These are phyloP conservation scores for Mimumesa dahlbomi DNA, from an alignment of 2,888 invertebrate genomes.

Conservation along the genomic window DNA sequence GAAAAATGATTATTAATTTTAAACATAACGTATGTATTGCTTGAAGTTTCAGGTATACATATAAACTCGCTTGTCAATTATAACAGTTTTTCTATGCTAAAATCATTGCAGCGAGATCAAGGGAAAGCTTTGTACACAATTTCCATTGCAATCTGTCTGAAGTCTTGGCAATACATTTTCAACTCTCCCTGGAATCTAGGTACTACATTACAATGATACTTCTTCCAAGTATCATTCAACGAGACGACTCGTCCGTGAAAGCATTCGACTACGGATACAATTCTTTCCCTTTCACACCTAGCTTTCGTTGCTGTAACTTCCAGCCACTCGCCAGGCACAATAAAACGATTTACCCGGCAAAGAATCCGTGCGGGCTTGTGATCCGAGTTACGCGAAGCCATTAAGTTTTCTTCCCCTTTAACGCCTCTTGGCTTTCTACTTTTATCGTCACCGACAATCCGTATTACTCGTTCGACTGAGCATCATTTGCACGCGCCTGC, in stretches of 20 bases:
- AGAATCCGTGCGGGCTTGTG: conserved; percentile 16
- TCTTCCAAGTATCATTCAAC: conserved; percentile 17
- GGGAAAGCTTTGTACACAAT: no score
- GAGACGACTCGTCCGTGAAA: conserved; percentile 14
- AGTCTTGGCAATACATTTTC: no score
- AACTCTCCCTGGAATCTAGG: no score
- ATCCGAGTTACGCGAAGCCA: conserved; percentile 39
- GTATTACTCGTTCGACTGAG: conserved; percentile 42
- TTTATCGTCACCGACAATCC: conserved; percentile 37
- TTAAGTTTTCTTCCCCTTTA: conserved; percentile 49
- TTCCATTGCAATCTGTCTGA: no score
- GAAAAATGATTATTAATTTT: no score
- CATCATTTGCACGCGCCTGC: conserved; percentile 51
- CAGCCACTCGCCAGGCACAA: conserved; percentile 31
- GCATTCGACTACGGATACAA: conserved; percentile 32
- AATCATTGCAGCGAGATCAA: no score
- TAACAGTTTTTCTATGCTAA: no score
- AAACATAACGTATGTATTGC: no score
- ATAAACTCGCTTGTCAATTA: no score
- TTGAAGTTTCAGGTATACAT: no score
- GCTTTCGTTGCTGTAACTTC: not conserved
- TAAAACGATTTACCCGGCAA: conserved; percentile 49
- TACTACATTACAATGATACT: not conserved
- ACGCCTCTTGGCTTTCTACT: conserved; percentile 46
- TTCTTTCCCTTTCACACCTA: conserved; percentile 37